A percentile compares a stretch with the other conserved stretches of the same genome.
These are phyloP conservation scores for Bombus superbus DNA, from an alignment of 1,140 invertebrate genomes.

Conservation along the genomic window DNA sequence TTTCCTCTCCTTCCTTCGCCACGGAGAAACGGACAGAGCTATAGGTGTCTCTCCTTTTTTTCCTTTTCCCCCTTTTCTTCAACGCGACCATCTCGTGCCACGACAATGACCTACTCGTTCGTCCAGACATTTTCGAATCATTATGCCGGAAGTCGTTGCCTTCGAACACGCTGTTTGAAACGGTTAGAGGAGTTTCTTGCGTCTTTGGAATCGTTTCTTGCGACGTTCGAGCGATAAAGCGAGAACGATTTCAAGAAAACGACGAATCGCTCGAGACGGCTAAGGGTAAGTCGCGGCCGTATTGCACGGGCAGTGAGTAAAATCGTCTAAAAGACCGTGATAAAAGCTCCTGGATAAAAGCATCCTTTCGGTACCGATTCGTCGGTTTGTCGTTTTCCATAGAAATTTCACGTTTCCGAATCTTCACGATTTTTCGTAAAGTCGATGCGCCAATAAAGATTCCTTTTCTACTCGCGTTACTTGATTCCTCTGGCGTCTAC, in stretches of 20 bases:
- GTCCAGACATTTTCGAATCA: not conserved
- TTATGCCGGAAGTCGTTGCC: not conserved
- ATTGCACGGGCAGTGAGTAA: too few relatives aligned
- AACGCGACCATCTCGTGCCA: not conserved
- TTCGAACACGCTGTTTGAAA: not conserved
- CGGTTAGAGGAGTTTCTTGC: not conserved
- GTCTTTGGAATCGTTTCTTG: not conserved
- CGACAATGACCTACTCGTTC: constrained; percentile 19
- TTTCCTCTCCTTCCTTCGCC: not conserved
- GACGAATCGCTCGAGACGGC: not conserved
- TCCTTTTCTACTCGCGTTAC: not conserved
- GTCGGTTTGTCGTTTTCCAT: too few relatives aligned
- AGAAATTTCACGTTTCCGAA: too few relatives aligned
- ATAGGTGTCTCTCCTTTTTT: not conserved
- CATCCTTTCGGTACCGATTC: too few relatives aligned
- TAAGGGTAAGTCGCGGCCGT: not conserved
- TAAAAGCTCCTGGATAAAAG: too few relatives aligned
- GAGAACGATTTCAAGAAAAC: not conserved
- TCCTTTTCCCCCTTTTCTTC: not conserved
- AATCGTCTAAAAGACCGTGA: too few relatives aligned
- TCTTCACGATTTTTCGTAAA: too few relatives aligned
- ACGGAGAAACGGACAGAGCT: not conserved
- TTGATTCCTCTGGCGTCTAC: too few relatives aligned
- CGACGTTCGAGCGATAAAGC: not conserved
- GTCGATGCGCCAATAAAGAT: not conserved